Conservation (phyloP, 2,797 vertebrate genomes). For the Falco naumanni region DNA sequence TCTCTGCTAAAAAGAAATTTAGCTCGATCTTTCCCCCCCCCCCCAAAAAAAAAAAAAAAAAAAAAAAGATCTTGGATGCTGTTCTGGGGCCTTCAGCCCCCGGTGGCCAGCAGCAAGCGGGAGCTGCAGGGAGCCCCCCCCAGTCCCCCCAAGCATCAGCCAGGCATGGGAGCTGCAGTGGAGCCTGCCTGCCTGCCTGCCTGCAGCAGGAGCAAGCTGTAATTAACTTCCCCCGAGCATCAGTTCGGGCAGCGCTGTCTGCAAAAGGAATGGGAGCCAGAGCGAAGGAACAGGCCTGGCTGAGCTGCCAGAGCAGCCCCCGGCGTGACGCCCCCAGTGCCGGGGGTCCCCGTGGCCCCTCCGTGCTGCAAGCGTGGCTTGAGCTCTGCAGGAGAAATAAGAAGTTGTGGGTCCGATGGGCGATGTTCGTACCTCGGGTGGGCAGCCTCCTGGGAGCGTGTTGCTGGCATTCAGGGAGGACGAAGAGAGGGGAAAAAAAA, state of each 20-base stretch:
- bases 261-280: neutral
- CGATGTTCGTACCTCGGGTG: neutral
- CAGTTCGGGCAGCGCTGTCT: neutral
- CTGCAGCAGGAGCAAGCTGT: conserved; percentile 55
- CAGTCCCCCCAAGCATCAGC: neutral
- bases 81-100: neutral
- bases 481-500: neutral
- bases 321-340: neutral
- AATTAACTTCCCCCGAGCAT: conserved; percentile 59
- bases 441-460: conserved; percentile 1
- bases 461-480: neutral
- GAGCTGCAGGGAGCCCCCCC: neutral
- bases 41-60: neutral
- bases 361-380: neutral
- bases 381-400: neutral
- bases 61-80: neutral
- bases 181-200: neutral
- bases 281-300: neutral
- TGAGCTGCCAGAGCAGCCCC: neutral
- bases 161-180: conserved; percentile 43
- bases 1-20: neutral
- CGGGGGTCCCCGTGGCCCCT: neutral
- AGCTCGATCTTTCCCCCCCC: neutral
- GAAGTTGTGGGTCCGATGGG: neutral
- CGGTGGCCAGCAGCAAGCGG: neutral